Evolutionary conservation across 2,113 vertebrate species (phyloP), one percentile per base, ranked within the genome.

Genomic region (Leptosomus discolor): DNA sequence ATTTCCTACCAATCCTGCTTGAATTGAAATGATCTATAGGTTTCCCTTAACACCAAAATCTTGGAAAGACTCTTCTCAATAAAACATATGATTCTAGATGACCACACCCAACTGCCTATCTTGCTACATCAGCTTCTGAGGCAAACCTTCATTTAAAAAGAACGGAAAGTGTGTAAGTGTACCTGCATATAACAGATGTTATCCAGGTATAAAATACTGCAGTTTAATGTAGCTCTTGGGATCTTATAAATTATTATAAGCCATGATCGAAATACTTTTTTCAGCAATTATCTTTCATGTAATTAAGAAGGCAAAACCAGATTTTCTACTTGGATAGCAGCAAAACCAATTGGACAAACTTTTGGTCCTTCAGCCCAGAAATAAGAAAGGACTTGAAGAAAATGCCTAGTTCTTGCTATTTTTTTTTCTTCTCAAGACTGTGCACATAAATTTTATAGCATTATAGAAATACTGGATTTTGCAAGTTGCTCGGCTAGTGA

Each of bases 21-120:
- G 30, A 87, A 84, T 10, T 46, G 54, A 68, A 74, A 36, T 57
- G 19, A 37, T 63, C 13, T 58, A 22, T 34, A 57, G 5, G 19
- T 48, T 64, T 87, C 7, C 8, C 11, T 58, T 79, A 58, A 48
- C 16, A 75, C 26, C 9, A 58, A 46, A 79, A 58, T 43, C 4
- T 58, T 69, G 14, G 37, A 56, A 60, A 61, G 17, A 36, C 3
- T 39, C 29, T 36, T 81, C 6, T 37, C 67, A 54, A 82, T 56
- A 39, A 45, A 73, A 79, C 5, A 21, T 19, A 8, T 9, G 41
- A 4, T 57, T 65, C 5, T 77, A 60, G 16, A 54, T 45, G 32
- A 36, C 19, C 1, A 0, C 36, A 37, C 9, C 4, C 14, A 46
- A 37, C 51, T 5, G 5, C 8, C 7, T 65, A 7, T 39, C 23